phyloP scores from a whole-genome alignment of 2,113 vertebrate genomes.

The Heterotilapia buettikoferi region DNA sequence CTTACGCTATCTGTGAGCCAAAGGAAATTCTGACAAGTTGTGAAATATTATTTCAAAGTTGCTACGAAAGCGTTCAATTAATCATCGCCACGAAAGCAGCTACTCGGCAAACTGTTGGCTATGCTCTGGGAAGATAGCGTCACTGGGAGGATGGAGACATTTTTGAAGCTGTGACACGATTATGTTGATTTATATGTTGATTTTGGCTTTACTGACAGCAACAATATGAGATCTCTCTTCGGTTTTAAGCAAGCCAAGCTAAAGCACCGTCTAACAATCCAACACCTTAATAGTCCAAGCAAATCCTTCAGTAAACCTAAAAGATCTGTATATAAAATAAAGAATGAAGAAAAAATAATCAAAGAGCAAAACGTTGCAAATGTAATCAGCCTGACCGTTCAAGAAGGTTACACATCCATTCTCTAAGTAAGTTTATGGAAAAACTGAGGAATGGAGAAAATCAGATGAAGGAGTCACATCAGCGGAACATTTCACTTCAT shows the following conservation, averaged over 20 bases:
- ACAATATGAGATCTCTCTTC: neutral
- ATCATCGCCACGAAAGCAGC: neutral
- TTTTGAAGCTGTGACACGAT: neutral
- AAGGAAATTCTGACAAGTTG: neutral
- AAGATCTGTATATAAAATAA: neutral
- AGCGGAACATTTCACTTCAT: neutral
- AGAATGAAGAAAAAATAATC: neutral
- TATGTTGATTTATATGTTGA: neutral
- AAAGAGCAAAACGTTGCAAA: neutral
- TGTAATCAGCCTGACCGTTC: neutral
- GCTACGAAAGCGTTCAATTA: neutral
- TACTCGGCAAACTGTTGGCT: neutral
- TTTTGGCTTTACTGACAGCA: neutral
- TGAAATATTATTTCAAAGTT: neutral
- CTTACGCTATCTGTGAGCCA: neutral
- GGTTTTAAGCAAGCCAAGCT: neutral
- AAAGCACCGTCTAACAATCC: neutral
- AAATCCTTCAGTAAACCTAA: neutral
- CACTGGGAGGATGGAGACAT: neutral
- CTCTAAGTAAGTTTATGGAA: neutral
- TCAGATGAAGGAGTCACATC: neutral
- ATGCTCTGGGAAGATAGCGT: neutral
- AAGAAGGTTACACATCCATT: neutral
- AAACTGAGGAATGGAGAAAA: neutral
- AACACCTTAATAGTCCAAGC: neutral